Evolutionary conservation across 2,113 vertebrate species (phyloP).

Genomic region (Asarcornis scutulata): DNA sequence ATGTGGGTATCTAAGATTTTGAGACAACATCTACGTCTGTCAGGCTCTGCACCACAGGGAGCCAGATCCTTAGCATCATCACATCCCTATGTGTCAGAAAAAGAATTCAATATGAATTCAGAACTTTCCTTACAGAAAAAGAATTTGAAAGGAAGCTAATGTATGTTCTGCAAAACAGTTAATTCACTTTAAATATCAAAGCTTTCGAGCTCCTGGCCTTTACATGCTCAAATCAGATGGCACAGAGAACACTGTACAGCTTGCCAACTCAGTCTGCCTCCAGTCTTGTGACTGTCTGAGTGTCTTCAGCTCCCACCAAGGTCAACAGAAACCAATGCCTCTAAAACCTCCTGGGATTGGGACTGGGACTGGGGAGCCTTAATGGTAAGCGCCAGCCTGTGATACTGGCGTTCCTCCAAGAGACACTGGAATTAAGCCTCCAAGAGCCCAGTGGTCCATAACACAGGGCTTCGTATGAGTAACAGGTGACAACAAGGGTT

Average conservation of each 20-base stretch:
- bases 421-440: not conserved
- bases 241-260: not conserved
- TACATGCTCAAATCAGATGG: constrained; percentile 32
- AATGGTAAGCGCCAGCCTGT: not conserved
- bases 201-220: constrained; percentile 25
- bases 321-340: not conserved
- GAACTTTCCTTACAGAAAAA: not conserved
- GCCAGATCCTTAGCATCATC: not conserved
- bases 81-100: not conserved
- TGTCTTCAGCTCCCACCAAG: constrained; percentile 21
- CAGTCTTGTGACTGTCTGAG: not conserved
- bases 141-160: not conserved
- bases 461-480: not conserved
- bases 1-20: not conserved
- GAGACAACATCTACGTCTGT: not conserved
- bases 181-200: constrained; percentile 41
- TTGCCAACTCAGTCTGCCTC: not conserved
- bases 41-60: not conserved
- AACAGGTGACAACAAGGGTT: not conserved
- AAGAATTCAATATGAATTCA: not conserved
- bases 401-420: not conserved
- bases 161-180: constrained; percentile 36
- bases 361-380: not conserved
- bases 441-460: not conserved
- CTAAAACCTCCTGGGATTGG: not conserved